Base-by-base conservation (phyloP, 2,888 invertebrate species). In the Catotricha subobsoleta region DNA sequence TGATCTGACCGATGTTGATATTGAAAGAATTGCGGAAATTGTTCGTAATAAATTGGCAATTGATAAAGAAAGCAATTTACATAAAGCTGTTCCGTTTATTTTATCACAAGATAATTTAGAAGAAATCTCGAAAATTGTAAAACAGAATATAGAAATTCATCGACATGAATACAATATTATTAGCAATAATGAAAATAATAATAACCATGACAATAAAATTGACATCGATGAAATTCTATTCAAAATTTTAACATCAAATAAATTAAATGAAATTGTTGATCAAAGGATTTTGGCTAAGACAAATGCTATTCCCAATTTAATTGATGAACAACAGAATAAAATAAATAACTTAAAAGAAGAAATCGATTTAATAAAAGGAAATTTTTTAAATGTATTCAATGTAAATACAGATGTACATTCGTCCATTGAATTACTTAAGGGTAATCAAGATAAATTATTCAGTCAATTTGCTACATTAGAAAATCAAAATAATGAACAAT, bases 331-430 rank as follows among this genome's bases (percentile, higher is more conserved):
- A 1, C 67, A 69, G 44, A 56, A 56, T 3, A 69, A 71, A 47
- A 62, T 77, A 5, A 66, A 67, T 30, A 62, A 60, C 43, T 67
- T 76, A 43, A 71, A 72, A 49, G 57, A 65, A 8, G 68, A 72
- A 45, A n/a, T n/a, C n/a, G n/a, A n/a, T n/a, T n/a, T n/a, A n/a
- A n/a, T n/a, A n/a, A n/a, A n/a, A n/a, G n/a, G n/a, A n/a, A n/a
- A n/a, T n/a, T 55, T 72, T 6, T 58, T 64, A 0, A 65, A 67
- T 40, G 57, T 69, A 40, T 66, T 67, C 45, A 63, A 65, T 0
- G 57, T 58, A 44, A 56, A 60, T 44, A 51, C 54, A 3, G 51
- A 55, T 44, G 45, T 60, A 5, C 54, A 59, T 31, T 51, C 51
- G 35, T 57, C 58, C 2, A 53, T 60, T 2, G 52, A 53, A 36